Evolutionary conservation across 2,797 vertebrate genomes (phyloP).

Genomic region (Cyprinodon diabolis): DNA sequence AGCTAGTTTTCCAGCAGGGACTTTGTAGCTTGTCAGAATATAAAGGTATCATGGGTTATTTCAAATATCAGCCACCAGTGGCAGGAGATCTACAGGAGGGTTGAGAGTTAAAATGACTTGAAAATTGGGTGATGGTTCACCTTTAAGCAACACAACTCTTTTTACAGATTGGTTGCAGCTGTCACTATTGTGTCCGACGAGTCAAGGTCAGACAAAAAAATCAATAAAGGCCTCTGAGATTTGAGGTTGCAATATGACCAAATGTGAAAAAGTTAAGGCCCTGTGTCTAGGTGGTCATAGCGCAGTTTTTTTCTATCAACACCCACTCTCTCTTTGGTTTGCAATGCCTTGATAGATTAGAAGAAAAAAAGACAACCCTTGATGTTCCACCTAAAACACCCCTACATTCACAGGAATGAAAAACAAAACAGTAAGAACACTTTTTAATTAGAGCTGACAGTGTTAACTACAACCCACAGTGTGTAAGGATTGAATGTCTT

Average conservation of each 20-base stretch:
- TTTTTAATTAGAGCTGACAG: conserved; percentile 9
- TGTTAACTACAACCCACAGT: conserved; percentile 20
- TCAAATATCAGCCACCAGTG: neutral
- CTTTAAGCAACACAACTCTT: no score
- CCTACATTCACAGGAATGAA: conserved; percentile 2
- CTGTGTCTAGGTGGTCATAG: conserved; percentile 4
- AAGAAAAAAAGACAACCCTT: conserved; percentile 20
- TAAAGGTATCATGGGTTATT: neutral
- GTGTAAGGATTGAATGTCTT: conserved; percentile 26
- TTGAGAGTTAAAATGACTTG: no score
- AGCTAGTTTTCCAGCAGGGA: neutral
- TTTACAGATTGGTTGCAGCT: no score
- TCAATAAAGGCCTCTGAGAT: no score
- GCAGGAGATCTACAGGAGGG: no score
- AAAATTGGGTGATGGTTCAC: no score
- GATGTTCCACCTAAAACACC: conserved; percentile 23
- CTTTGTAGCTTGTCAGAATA: neutral
- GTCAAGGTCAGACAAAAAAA: no score
- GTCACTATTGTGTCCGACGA: no score
- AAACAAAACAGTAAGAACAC: conserved; percentile 22
- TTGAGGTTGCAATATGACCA: no score
- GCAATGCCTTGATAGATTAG: conserved; percentile 23
- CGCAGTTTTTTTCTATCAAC: conserved; percentile 11
- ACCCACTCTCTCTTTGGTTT: conserved; percentile 16
- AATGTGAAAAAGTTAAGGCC: neutral